These are phyloP conservation scores for Leptosomus discolor DNA, from an alignment of 2,113 vertebrate genomes.

Conservation along the genomic window DNA sequence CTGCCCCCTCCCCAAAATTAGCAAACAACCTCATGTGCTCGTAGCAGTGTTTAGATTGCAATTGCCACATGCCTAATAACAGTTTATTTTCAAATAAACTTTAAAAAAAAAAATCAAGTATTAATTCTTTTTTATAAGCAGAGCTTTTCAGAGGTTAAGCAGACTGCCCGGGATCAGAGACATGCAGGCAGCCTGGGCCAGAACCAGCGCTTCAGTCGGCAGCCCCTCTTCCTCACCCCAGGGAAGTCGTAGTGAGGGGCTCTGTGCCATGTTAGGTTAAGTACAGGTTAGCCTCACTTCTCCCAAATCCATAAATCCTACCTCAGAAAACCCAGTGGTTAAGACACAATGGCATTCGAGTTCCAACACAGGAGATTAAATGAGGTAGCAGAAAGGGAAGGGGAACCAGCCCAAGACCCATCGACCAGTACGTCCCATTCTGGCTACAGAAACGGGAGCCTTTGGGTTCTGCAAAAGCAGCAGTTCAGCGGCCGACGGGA, in stretches of 20 bases:
- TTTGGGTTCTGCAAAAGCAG: not conserved
- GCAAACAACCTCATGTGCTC: not conserved
- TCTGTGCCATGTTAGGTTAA: not conserved
- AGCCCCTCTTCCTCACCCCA: not conserved
- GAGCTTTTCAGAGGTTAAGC: not conserved
- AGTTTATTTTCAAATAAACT: not conserved
- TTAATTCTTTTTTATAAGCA: not conserved
- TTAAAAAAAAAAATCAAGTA: not conserved
- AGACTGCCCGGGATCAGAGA: not conserved
- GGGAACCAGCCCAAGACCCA: not conserved
- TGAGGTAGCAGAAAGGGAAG: not conserved
- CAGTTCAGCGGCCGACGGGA: fast-evolving
- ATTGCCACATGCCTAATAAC: not conserved
- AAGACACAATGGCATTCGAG: not conserved
- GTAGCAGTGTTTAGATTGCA: not conserved
- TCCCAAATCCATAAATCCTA: not conserved
- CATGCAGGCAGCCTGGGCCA: not conserved
- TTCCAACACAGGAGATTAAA: not conserved
- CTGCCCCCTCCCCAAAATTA: fast-evolving
- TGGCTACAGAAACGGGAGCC: not conserved
- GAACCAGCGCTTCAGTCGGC: not conserved
- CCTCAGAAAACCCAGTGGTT: not conserved
- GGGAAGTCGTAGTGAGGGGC: no score
- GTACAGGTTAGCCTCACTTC: not conserved
- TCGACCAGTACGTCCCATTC: not conserved